Percentiles rank a stretch among this genome's conserved stretches.
phyloP scores from a whole-genome alignment of 2,797 vertebrate genomes.

The Typhlichthys subterraneus region DNA sequence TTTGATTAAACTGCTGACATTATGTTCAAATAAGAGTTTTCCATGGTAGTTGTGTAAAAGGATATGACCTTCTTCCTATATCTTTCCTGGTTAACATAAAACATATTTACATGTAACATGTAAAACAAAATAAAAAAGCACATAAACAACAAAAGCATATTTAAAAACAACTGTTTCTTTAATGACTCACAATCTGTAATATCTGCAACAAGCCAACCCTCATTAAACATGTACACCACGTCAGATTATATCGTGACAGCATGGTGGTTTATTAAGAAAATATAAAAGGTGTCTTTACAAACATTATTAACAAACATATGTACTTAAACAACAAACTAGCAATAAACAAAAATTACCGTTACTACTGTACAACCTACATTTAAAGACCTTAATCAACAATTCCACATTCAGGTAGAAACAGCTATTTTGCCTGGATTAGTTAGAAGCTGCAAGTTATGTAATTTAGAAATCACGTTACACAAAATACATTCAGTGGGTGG shows the following conservation, averaged over 20 bases:
- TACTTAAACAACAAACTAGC: slow-evolving; percentile 16
- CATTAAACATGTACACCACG: slow-evolving; percentile 37
- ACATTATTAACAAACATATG: slow-evolving; percentile 22
- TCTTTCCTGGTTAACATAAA: no score
- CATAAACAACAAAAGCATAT: neutral
- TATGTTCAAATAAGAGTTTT: no score
- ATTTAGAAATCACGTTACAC: slow-evolving; percentile 13
- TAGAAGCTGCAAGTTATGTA: slow-evolving; percentile 6
- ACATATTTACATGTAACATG: no score
- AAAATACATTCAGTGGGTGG: slow-evolving; percentile 37
- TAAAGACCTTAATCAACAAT: slow-evolving; percentile 19
- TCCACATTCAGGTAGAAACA: slow-evolving; percentile 24
- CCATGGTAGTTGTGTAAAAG: no score
- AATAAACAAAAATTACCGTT: slow-evolving; percentile 29
- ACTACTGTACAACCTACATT: slow-evolving; percentile 13
- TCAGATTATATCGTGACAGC: slow-evolving; percentile 30
- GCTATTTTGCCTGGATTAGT: slow-evolving; percentile 28
- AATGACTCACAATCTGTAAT: slow-evolving; percentile 51
- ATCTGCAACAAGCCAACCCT: slow-evolving; percentile 33
- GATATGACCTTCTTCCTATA: no score
- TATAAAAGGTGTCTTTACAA: slow-evolving; percentile 40
- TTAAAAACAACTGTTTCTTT: slow-evolving; percentile 32
- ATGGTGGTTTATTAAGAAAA: slow-evolving; percentile 39
- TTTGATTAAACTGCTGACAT: no score
- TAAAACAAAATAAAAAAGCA: neutral